Percentiles rank a stretch among this genome's conserved stretches.
phyloP scores from a whole-genome alignment of 2,113 vertebrate genomes.

The Narcine bancroftii region DNA sequence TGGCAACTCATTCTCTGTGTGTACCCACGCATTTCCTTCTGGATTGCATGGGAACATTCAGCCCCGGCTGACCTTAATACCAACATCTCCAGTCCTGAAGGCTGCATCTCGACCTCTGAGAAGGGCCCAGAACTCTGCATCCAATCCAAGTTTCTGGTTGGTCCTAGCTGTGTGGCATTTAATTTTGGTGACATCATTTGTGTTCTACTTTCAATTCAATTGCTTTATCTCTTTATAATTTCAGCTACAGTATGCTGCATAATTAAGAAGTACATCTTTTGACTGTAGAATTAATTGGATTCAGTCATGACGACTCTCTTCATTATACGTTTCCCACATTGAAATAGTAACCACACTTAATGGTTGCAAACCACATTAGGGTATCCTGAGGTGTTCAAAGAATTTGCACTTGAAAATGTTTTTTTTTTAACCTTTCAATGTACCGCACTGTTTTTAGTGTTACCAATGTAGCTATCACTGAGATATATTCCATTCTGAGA shows the following conservation, averaged over 20 bases:
- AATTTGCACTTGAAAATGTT: background rate
- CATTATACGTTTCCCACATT: background rate
- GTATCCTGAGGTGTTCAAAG: background rate
- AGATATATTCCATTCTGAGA: background rate
- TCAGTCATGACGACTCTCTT: background rate
- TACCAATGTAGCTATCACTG: background rate
- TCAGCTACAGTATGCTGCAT: background rate
- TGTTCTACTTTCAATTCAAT: background rate
- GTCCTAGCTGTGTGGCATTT: too few species aligned
- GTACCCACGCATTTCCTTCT: too few species aligned
- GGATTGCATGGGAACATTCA: too few species aligned
- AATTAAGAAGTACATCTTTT: background rate
- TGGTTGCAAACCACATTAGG: background rate
- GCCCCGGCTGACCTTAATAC: too few species aligned
- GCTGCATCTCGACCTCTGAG: too few species aligned
- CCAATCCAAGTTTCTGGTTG: too few species aligned
- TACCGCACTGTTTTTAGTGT: background rate
- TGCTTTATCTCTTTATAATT: background rate
- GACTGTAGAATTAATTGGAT: background rate
- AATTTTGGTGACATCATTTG: background rate
- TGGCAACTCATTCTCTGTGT: too few species aligned
- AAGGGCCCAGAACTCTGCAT: too few species aligned
- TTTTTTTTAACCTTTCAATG: background rate
- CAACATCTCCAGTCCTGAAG: too few species aligned
- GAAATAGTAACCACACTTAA: background rate